Evolutionary conservation across 53 echinoderm and acorn worm genomes (phyloP), one percentile per base, ranked within the genome.

Genomic region (Astropecten irregularis): DNA sequence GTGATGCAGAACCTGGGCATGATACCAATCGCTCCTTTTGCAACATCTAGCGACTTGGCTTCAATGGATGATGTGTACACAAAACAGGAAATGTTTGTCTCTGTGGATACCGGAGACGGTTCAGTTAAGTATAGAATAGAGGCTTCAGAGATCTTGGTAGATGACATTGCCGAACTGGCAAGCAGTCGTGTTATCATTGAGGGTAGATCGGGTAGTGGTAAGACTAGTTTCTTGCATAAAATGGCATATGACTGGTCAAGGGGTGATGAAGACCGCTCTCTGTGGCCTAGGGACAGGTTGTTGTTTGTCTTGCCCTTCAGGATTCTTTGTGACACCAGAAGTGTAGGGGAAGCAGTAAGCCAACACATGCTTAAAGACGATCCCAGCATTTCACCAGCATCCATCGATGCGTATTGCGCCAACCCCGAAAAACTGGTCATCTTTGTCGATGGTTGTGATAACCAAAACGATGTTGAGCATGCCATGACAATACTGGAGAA

Each of bases 211-310:
- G 68, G 68, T 11, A 42, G 68, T 18, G 76, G 76, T 27, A 76
- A 76, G 44, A 76, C 76, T 40, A 76, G 57, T 2, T 40, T 57
- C n/a, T 19, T 76, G 59, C 15, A 58, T 4, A 76, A 55, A 27
- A 1, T 76, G 15, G 40, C 36, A 6, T 76, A 16, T 39, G 76
- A 76, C 30, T 28, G 40, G 76, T 22, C 40, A 40, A 40, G 0
- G 40, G 59, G 76, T 14, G 40, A 6, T 38, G 44, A 38, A 3
- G 28, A 31, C n/a, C n/a, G n/a, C 8, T 33, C 59, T 8, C 20
- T 76, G 21, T 18, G 22, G 5, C 40, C 20, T 2, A 15, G 30
- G 25, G 15, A 58, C 2, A 57, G 0, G 29, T n/a, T 57, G 1
- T 35, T 56, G 15, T 55, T 55, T 58, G 26, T 25, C 42, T 58